Conservation (phyloP, 2,888 invertebrate genomes). For the Mantis religiosa region DNA sequence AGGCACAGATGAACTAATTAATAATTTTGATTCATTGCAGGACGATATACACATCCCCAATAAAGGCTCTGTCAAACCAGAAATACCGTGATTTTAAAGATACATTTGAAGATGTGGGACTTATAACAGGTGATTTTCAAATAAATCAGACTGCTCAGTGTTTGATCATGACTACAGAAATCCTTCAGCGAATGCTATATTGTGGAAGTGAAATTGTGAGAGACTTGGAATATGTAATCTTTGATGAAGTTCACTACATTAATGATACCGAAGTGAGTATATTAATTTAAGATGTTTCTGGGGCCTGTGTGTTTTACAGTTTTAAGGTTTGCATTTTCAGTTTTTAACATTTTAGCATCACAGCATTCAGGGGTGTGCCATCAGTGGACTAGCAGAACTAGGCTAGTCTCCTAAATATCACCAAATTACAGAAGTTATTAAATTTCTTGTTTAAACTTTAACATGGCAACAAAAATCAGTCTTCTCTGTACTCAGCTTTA, state of each 20-base stretch:
- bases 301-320: neutral
- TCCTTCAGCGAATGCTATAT: conserved; percentile 89
- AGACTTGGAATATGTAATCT: conserved; percentile 97
- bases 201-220: conserved; percentile 93
- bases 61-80: conserved; percentile 98
- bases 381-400: too few relatives aligned
- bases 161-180: conserved; percentile 99
- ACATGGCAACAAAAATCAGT: too few relatives aligned
- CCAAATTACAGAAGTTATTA: too few relatives aligned
- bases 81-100: conserved; percentile 96
- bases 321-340: neutral
- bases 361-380: too few relatives aligned
- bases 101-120: conserved; percentile 86
- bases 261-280: conserved; percentile 81
- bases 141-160: conserved; percentile 91
- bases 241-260: conserved; percentile 99
- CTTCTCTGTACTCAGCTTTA: too few relatives aligned
- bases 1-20: neutral
- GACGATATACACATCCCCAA: conserved; percentile 96
- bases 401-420: too few relatives aligned
- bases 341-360: too few relatives aligned
- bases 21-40: conserved; percentile 43
- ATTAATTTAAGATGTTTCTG: neutral
- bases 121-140: conserved; percentile 93
- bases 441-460: too few relatives aligned